Evolutionary conservation across 2,797 vertebrate species (phyloP), one percentile per base, ranked within the genome.

Genomic region (Macropodus opercularis): DNA sequence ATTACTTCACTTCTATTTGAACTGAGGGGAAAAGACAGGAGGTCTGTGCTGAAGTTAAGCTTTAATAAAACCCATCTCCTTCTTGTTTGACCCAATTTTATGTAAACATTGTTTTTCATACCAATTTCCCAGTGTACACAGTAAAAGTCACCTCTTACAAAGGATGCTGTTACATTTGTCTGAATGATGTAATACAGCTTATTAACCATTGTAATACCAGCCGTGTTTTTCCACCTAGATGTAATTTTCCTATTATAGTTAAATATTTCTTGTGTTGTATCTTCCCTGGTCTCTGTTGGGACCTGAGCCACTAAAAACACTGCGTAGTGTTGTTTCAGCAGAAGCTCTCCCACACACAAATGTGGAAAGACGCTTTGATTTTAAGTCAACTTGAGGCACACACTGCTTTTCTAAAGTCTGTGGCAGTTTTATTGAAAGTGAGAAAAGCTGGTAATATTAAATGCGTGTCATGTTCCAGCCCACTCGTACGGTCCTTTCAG

Each of bases 381-480:
- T 17, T 58, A 69, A 67, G 63, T 49, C 18, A 27, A 27, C 2
- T 13, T 3, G 19, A 32, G 2, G n/a, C 2, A 2, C 7, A 23
- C 15, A 1, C 8, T 10, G 12, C 19, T 3, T 17, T 8, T 27
- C 3, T 1, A n/a, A 2, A n/a, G n/a, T n/a, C n/a, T n/a, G n/a
- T n/a, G n/a, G n/a, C n/a, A n/a, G n/a, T n/a, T n/a, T n/a, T n/a
- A n/a, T n/a, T n/a, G n/a, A n/a, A n/a, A n/a, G n/a, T n/a, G n/a
- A n/a, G n/a, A n/a, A n/a, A n/a, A n/a, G n/a, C n/a, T n/a, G n/a
- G n/a, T 32, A 14, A 55, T 6, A 0, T 29, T 12, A 57, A 44
- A 13, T n/a, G n/a, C 19, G 6, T 40, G 38, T 24, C 67, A 64
- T 23, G 26, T 67, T 43, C 15, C 19, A 17, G 42, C 42, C 26